Evolutionary conservation across 2,888 invertebrate genomes (phyloP).

Genomic region (Acanthoscelides obtectus): DNA sequence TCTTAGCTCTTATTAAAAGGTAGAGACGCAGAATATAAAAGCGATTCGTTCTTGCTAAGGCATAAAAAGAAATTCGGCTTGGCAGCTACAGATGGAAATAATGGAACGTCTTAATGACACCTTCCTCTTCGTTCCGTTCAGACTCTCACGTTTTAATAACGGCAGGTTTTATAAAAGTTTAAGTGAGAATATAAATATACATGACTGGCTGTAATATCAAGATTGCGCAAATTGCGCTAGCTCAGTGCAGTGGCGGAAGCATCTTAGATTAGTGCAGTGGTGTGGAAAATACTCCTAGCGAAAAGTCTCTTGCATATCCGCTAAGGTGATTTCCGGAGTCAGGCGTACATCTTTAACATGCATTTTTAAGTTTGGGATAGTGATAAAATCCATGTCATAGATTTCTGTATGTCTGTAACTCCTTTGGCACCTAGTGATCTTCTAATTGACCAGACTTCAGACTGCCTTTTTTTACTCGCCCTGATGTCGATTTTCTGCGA

Average conservation of each 20-base stretch:
- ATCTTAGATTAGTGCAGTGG: conserved; percentile 16
- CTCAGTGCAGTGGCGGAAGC: conserved; percentile 11
- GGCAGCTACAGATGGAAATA: conserved; percentile 48
- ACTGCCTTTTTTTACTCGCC: too few relatives aligned
- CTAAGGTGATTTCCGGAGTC: too few relatives aligned
- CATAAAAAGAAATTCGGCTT: conserved; percentile 44
- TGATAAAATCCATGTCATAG: too few relatives aligned
- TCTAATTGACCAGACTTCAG: too few relatives aligned
- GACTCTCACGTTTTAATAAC: conserved; percentile 40
- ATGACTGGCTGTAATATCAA: conserved; percentile 44
- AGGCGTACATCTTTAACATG: too few relatives aligned
- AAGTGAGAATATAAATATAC: conserved; percentile 44
- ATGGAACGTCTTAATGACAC: conserved; percentile 47
- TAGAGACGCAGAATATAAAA: neutral
- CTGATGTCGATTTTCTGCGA: too few relatives aligned
- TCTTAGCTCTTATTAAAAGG: conserved; percentile 1
- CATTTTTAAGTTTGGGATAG: too few relatives aligned
- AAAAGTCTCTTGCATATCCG: too few relatives aligned
- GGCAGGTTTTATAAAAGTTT: conserved; percentile 43
- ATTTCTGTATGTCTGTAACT: too few relatives aligned
- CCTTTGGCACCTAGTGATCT: too few relatives aligned
- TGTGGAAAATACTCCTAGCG: conserved; percentile 38
- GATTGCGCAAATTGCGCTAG: conserved; percentile 42
- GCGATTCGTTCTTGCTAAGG: conserved; percentile 19
- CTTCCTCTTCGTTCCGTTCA: conserved; percentile 31